Conservation (phyloP, 2,888 invertebrate genomes). For the Palloptera scutellata region DNA sequence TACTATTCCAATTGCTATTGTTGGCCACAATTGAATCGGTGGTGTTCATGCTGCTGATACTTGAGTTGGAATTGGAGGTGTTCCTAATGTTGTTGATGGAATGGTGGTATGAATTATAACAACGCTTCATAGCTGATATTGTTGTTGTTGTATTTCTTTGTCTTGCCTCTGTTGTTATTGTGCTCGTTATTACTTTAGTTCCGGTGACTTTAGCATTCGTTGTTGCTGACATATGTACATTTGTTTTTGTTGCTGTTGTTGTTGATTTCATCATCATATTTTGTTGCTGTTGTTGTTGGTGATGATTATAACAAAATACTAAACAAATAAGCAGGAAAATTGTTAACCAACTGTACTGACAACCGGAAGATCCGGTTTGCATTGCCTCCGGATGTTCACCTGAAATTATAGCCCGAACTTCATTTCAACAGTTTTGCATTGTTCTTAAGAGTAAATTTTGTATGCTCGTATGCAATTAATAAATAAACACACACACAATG, state of each 20-base stretch:
- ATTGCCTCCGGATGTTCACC: conserved; percentile 66
- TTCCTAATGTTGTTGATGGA: background rate
- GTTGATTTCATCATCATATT: background rate
- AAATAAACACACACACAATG: no score
- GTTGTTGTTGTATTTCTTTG: background rate
- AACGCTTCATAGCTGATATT: background rate
- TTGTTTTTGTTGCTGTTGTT: conserved; percentile 6
- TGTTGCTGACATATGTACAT: background rate
- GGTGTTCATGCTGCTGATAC: no score
- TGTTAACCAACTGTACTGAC: conserved; percentile 63
- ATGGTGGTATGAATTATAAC: background rate
- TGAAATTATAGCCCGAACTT: conserved; percentile 65
- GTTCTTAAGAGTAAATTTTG: conserved; percentile 44
- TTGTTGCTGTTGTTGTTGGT: conserved; percentile 33
- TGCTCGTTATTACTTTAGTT: background rate
- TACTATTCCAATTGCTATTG: background rate
- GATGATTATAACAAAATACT: conserved; percentile 56
- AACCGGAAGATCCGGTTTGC: conserved; percentile 65
- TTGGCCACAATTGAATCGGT: conserved; percentile 7
- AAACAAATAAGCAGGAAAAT: conserved; percentile 57
- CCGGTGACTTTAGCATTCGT: background rate
- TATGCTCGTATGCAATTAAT: conserved; percentile 1
- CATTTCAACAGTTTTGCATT: conserved; percentile 64
- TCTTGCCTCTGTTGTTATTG: conserved; percentile 3
- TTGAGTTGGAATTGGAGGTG: background rate